phyloP scores from a whole-genome alignment of 2,797 vertebrate species.

The Enteromius viviparus region DNA sequence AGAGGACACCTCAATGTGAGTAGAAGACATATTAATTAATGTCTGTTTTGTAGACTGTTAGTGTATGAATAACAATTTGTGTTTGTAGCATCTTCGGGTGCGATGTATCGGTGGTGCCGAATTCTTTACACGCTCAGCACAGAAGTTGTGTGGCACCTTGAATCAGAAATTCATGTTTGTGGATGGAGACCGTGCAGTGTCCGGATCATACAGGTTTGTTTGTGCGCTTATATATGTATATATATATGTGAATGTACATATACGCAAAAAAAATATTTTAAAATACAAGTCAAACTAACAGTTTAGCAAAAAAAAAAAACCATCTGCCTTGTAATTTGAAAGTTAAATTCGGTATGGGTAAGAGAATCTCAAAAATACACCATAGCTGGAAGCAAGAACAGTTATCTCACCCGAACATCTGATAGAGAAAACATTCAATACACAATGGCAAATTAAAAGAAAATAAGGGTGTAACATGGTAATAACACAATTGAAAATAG shows the following conservation, averaged over 20 bases:
- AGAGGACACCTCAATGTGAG: slow-evolving; percentile 90
- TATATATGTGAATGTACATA: slow-evolving; percentile 36
- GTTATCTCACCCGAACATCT: neutral
- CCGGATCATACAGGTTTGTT: slow-evolving; percentile 89
- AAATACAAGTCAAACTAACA: neutral
- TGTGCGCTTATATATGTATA: slow-evolving; percentile 4
- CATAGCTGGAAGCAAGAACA: neutral
- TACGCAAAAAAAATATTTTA: slow-evolving; percentile 18
- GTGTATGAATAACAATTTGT: neutral
- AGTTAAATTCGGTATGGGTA: neutral
- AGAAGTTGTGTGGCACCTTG: slow-evolving; percentile 86
- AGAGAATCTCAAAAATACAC: neutral
- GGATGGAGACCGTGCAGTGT: slow-evolving; percentile 91
- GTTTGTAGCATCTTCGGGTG: slow-evolving; percentile 86
- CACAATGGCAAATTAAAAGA: neutral
- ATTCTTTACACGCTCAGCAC: slow-evolving; percentile 89
- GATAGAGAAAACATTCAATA: neutral
- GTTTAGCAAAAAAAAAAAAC: neutral
- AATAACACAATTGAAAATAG: neutral
- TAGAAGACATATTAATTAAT: neutral
- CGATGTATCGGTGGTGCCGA: slow-evolving; percentile 87
- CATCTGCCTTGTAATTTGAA: neutral
- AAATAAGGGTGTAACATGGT: neutral
- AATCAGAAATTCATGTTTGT: slow-evolving; percentile 95
- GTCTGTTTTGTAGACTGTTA: neutral